Evolutionary conservation across 2,888 invertebrate species (phyloP).

Genomic region (Micoletzkya japonica): DNA sequence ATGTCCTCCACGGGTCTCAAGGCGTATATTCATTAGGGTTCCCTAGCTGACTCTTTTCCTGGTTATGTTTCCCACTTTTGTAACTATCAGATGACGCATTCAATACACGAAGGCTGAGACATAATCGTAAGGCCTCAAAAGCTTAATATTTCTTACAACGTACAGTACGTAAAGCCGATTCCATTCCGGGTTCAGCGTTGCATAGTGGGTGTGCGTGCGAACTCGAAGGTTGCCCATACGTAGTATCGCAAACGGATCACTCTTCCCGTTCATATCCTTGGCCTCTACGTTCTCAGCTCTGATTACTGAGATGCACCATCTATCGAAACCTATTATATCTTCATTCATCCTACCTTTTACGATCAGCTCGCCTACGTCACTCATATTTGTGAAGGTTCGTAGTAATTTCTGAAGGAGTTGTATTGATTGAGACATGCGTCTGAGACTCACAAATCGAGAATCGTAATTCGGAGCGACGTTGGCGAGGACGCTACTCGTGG

Average conservation of each 20-base stretch:
- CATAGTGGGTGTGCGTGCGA: slow-evolving; percentile 98
- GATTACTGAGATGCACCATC: slow-evolving; percentile 74
- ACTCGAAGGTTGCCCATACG: slow-evolving; percentile 80
- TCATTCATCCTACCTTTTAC: slow-evolving; percentile 74
- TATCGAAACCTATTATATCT: neutral
- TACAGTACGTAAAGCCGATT: slow-evolving; percentile 98
- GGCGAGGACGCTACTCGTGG: slow-evolving; percentile 8
- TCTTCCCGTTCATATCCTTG: slow-evolving; percentile 88
- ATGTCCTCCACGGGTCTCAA: slow-evolving; percentile 77
- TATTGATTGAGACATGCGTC: neutral
- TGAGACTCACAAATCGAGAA: slow-evolving; percentile 10
- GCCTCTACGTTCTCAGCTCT: slow-evolving; percentile 82
- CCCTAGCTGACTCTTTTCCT: neutral
- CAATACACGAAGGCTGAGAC: neutral
- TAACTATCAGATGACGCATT: neutral
- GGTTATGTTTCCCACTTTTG: no score
- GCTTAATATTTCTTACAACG: slow-evolving; percentile 15
- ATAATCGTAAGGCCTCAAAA: neutral
- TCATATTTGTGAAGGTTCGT: slow-evolving; percentile 75
- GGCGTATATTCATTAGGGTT: slow-evolving; percentile 28
- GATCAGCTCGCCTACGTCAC: slow-evolving; percentile 89
- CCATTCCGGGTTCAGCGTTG: slow-evolving; percentile 93
- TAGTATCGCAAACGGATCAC: slow-evolving; percentile 96
- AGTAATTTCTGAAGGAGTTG: slow-evolving; percentile 71
- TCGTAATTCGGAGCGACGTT: slow-evolving; percentile 25